Base-by-base conservation (phyloP, 2,113 vertebrate species). In the Motacilla tschutschensis region DNA sequence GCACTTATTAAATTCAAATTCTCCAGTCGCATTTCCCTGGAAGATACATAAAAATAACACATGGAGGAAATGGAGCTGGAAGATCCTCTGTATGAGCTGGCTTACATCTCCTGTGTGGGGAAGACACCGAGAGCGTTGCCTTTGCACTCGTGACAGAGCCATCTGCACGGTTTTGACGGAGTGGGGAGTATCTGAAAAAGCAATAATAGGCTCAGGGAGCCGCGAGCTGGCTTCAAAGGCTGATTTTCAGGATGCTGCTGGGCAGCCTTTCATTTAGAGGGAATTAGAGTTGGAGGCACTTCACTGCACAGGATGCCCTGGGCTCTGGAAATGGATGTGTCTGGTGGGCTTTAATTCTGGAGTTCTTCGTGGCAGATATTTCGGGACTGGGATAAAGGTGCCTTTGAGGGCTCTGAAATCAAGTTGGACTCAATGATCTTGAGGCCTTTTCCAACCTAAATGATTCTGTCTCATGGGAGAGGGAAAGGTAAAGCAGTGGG, bases 1-100 rank as follows among this genome's bases (percentile, higher is more conserved):
- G 0, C 76, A 33, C 85, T 92, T 91, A 93, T 93, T 94, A 92
- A 94, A 93, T 89, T 95, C 65, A 64, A 91, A 88, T 91, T 93
- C 91, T 94, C 82, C 89, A 47, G 69, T 90, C 75, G 53, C 67
- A 9, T 82, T 94, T 92, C 76, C 76, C 84, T 93, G 79, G 87
- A 87, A 92, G 91, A 93, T 85, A 50, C 89, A 91, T 95, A 92
- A 95, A 94, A 95, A 94, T 73, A 93, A 88, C 75, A 92, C 85
- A 69, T 90, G 91, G 85, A 91, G 93, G 92, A 93, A 93, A 94
- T 92, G 55, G 66, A 89, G 71, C 66, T 89, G 64, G 89, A 64
- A 80, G 72, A 93, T 89, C 41, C 55, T 85, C 33, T 44, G 35
- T 43, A 33, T 71, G 69, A 90, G 58, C 75, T 93, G 82, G 81